Conservation (phyloP, 2,113 vertebrate genomes). For the Callospermophilus lateralis region DNA sequence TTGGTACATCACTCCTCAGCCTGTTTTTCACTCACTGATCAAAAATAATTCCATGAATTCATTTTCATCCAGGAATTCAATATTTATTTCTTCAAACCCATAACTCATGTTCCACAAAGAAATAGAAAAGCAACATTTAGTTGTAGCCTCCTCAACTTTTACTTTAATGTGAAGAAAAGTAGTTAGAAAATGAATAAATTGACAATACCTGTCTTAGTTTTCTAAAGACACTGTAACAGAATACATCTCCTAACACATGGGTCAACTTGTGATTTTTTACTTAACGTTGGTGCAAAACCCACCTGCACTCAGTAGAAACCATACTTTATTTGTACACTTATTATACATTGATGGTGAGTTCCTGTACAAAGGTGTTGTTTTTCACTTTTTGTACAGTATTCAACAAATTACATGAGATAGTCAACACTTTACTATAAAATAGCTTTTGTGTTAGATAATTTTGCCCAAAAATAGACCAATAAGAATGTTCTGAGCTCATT, state of each 20-base stretch:
- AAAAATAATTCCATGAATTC: conserved; percentile 51
- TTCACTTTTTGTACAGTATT: background rate
- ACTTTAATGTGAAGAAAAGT: background rate
- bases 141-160: background rate
- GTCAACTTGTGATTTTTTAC: background rate
- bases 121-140: background rate
- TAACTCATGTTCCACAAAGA: background rate
- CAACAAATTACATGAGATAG: background rate
- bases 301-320: background rate
- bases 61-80: conserved; percentile 27
- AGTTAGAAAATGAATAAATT: background rate
- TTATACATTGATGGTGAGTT: background rate
- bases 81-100: conserved; percentile 7
- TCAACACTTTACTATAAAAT: background rate
- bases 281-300: background rate
- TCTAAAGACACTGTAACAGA: background rate
- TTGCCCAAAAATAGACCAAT: background rate
- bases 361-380: background rate
- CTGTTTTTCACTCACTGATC: background rate
- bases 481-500: background rate
- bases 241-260: background rate
- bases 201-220: background rate
- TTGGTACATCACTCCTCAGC: background rate
- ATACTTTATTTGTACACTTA: background rate
- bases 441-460: background rate